Base-by-base conservation (phyloP, 2,888 invertebrate species). In the Bellardia pandia region DNA sequence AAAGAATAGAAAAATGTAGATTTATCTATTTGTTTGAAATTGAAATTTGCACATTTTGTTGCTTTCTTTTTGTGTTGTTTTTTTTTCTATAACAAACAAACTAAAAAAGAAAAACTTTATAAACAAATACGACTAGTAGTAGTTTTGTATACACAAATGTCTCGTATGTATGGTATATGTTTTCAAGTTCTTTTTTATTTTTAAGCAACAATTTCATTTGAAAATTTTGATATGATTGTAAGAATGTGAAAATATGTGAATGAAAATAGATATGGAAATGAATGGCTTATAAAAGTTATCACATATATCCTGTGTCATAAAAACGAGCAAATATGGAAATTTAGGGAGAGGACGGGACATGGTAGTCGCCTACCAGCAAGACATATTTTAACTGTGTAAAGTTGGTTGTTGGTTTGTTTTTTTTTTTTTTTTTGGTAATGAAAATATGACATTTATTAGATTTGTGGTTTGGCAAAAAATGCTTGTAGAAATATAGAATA, bases 391-490 rank as follows among this genome's bases (percentile, higher is more conserved):
- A 14, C 62, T 33, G 53, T 53, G n/a, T 37, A 37, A 9, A 14
- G 37, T 53, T 53, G 9, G n/a, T 37, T 13, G 53, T 68, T 13
- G 53, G n/a, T 48, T 86, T n/a, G 23, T 66, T 30, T 72, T 33
- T 51, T 78, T 76, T 42, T 53, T 75, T 86, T 71, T 62, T 77
- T 86, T 64, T 82, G 53, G 45, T 68, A 71, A 71, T 71, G 42
- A 75, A 82, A 86, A 79, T 89, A 45, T 90, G 91, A 91, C 92
- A 91, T 91, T 91, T 92, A 92, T 91, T 91, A 91, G 91, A 91
- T 91, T 92, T 92, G 91, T 89, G 92, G 91, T 92, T 91, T 64
- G 33, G n/a, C 33, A 48, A 40, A 33, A 33, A 53, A 16, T 37
- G 37, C 37, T 37, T 37, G 37, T 37, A 37, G 6, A 37, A 33